Percentiles rank a stretch among this genome's conserved stretches.
These are phyloP conservation scores for Aphaenogaster ashmeadi DNA, from an alignment of 1,140 invertebrate genomes.

Conservation along the genomic window DNA sequence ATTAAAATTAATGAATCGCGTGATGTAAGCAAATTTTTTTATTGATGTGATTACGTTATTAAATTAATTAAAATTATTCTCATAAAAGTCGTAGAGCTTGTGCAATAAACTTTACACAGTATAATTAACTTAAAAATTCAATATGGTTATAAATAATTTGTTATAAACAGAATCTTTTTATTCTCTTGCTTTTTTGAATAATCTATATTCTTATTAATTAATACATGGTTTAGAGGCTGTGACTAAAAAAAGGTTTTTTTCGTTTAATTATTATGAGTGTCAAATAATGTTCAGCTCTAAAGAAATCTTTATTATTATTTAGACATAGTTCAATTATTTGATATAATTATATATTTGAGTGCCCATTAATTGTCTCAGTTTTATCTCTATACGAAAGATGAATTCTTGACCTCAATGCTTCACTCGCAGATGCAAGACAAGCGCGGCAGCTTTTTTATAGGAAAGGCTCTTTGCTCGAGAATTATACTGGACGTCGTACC, in stretches of 20 bases:
- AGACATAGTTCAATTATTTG: not conserved
- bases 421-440: slow-evolving; percentile 37
- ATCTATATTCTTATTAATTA: not conserved
- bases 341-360: not conserved
- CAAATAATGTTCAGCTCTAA: not conserved
- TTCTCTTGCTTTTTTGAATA: not conserved
- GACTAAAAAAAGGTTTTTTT: not conserved
- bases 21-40: slow-evolving; percentile 3
- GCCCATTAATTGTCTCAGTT: slow-evolving; percentile 7
- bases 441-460: slow-evolving; percentile 11
- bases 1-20: not conserved
- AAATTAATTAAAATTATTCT: not conserved
- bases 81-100: not conserved
- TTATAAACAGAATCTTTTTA: not conserved
- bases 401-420: slow-evolving; percentile 22
- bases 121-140: not conserved
- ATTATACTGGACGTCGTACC: slow-evolving; percentile 37
- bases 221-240: not conserved
- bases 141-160: not conserved
- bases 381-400: slow-evolving; percentile 11
- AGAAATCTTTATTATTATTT: not conserved
- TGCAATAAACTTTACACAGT: not conserved
- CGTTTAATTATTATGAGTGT: not conserved
- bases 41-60: not conserved
- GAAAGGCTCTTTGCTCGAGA: slow-evolving; percentile 16